phyloP scores from a whole-genome alignment of 2,797 vertebrate species.

The Sebastes kiyomatsui region DNA sequence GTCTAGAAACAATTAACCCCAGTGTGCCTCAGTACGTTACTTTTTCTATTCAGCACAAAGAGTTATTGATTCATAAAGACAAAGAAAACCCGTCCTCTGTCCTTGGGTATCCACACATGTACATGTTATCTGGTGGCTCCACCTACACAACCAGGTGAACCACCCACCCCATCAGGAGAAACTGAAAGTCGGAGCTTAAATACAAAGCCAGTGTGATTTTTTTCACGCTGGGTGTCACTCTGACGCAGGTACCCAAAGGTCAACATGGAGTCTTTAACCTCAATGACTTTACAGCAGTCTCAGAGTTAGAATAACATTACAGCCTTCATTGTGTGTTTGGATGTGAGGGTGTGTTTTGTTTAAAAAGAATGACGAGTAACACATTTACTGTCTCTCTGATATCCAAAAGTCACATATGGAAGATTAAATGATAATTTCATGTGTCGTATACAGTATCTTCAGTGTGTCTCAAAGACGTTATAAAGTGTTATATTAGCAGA shows the following conservation, averaged over 20 bases:
- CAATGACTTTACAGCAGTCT: neutral
- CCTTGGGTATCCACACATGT: slow-evolving; percentile 3
- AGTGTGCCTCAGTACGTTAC: neutral
- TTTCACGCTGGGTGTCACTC: neutral
- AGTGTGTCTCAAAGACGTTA: neutral
- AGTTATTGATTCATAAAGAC: slow-evolving; percentile 46
- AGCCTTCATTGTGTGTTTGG: neutral
- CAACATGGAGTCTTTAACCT: slow-evolving; percentile 13
- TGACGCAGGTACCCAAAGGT: slow-evolving; percentile 20
- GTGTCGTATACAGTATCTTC: neutral
- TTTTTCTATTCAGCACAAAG: neutral
- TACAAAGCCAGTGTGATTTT: neutral
- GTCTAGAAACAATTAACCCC: neutral
- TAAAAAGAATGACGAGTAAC: neutral
- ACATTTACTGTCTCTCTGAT: neutral
- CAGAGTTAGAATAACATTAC: neutral
- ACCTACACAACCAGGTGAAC: slow-evolving; percentile 25
- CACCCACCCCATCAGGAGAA: slow-evolving; percentile 21
- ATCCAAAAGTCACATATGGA: neutral
- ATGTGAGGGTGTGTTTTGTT: neutral
- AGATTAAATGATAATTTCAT: neutral
- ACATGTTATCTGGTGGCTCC: slow-evolving; percentile 25
- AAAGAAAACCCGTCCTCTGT: neutral
- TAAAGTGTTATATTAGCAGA: neutral
- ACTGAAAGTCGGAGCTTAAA: slow-evolving; percentile 41